Percentiles rank a stretch among this genome's conserved stretches.
phyloP scores from a whole-genome alignment of 2,797 vertebrate genomes.

The Macroramphosus scolopax region DNA sequence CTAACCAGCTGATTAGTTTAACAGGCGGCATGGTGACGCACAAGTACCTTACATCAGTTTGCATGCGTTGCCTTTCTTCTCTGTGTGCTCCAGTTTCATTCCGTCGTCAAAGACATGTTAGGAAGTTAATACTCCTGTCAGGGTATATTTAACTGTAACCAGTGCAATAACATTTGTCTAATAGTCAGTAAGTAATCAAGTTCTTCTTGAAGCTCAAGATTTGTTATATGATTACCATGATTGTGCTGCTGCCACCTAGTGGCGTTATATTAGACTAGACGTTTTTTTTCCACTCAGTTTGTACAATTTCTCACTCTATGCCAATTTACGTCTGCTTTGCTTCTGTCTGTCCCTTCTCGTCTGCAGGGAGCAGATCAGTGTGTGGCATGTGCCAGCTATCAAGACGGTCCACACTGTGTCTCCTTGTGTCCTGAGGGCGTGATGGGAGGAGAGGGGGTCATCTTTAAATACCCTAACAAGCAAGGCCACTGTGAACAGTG shows the following conservation, averaged over 20 bases:
- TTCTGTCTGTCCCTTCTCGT: not conserved
- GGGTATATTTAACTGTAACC: too few species aligned
- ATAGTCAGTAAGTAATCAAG: too few species aligned
- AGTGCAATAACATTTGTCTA: too few species aligned
- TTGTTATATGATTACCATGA: not conserved
- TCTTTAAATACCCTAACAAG: constrained; percentile 88
- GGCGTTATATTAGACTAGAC: not conserved
- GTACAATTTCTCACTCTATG: not conserved
- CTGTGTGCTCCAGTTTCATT: too few species aligned
- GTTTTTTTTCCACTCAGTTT: not conserved
- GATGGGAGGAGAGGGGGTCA: constrained; percentile 85
- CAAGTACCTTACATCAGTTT: too few species aligned
- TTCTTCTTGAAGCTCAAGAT: constrained; percentile 1
- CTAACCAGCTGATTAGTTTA: too few species aligned
- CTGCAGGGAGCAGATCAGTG: constrained; percentile 88
- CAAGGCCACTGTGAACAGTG: constrained; percentile 83
- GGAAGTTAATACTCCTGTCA: too few species aligned
- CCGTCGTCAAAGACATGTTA: too few species aligned
- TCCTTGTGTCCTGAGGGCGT: constrained; percentile 86
- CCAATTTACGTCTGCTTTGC: not conserved
- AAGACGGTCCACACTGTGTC: constrained; percentile 92
- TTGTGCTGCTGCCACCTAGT: constrained; percentile 38
- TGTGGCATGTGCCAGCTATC: constrained; percentile 78
- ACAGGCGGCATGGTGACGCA: too few species aligned
- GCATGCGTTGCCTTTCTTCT: too few species aligned